A percentile compares a stretch with the other conserved stretches of the same genome.
Evolutionary conservation across 2,888 invertebrate genomes (phyloP).

Genomic region (Antheraea assamensis): DNA sequence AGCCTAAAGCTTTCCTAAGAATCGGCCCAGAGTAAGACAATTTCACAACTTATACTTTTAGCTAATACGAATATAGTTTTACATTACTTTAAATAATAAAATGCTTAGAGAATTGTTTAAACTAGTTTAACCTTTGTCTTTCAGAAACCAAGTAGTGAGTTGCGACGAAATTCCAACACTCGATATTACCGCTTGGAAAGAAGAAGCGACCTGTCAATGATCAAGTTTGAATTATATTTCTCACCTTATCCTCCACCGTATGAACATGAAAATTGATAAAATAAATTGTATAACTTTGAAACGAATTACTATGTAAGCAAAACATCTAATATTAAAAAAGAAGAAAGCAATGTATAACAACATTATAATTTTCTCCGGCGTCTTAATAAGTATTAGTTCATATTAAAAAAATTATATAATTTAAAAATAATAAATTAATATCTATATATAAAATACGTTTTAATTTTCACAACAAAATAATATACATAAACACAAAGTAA

Average conservation of each 20-base stretch:
- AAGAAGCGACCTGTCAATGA: not conserved
- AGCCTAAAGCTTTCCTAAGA: slow-evolving; percentile 47
- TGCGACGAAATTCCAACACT: not conserved
- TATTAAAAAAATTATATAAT: too few relatives aligned
- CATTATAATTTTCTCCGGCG: too few relatives aligned
- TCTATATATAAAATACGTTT: not conserved
- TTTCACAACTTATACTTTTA: not conserved
- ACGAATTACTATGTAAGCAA: too few relatives aligned
- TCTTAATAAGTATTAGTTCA: too few relatives aligned
- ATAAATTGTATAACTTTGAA: too few relatives aligned
- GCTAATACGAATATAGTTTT: not conserved
- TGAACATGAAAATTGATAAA: not conserved
- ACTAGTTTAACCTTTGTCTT: not conserved
- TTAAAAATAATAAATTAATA: not conserved
- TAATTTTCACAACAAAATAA: not conserved
- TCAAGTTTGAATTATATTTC: not conserved
- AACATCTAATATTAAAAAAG: too few relatives aligned
- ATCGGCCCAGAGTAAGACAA: slow-evolving; percentile 40
- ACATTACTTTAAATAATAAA: not conserved
- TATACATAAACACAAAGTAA: too few relatives aligned
- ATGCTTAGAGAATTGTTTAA: not conserved
- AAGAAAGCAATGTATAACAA: too few relatives aligned
- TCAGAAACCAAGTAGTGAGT: slow-evolving; percentile 11
- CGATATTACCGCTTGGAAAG: not conserved
- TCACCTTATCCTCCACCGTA: not conserved